Percentiles rank a stretch among this genome's conserved stretches.
Conservation (phyloP, 2,888 invertebrate genomes). For the Pherbina coryleti region DNA sequence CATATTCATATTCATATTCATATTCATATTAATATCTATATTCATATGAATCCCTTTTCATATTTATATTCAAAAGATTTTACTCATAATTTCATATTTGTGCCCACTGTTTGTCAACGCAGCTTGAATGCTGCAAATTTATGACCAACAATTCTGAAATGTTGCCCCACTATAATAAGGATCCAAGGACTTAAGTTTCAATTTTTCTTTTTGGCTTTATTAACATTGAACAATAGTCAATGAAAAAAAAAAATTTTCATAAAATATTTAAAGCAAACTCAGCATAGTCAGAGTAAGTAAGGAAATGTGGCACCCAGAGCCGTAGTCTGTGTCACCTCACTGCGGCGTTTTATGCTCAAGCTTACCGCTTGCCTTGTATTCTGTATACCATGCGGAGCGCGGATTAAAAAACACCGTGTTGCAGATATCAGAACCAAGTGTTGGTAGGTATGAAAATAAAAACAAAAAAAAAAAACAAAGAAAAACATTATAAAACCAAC, state of each 20-base stretch:
- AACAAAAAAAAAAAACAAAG: slow-evolving; percentile 37
- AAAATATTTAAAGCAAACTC: not conserved
- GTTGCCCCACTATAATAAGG: slow-evolving; percentile 20
- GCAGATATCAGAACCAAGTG: slow-evolving; percentile 25
- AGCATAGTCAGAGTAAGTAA: not conserved
- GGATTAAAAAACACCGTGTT: slow-evolving; percentile 31
- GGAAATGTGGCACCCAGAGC: not conserved
- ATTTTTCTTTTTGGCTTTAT: no score
- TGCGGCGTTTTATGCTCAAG: not conserved
- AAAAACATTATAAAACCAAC: slow-evolving; percentile 57
- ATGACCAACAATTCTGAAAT: slow-evolving; percentile 13
- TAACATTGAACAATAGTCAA: not conserved
- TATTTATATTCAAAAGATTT: no score
- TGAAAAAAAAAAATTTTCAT: slow-evolving; percentile 4
- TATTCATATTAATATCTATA: not conserved
- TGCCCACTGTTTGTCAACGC: not conserved
- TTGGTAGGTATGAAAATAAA: slow-evolving; percentile 36
- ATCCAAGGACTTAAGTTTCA: not conserved
- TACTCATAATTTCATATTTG: not conserved
- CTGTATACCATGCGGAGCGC: slow-evolving; percentile 8
- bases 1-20: no score
- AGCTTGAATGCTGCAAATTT: slow-evolving; percentile 19
- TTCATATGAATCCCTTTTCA: no score
- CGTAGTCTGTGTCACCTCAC: not conserved
- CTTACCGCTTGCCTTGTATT: slow-evolving; percentile 12